phyloP scores from a whole-genome alignment of 2,113 vertebrate genomes.

The Oreochromis aureus region DNA sequence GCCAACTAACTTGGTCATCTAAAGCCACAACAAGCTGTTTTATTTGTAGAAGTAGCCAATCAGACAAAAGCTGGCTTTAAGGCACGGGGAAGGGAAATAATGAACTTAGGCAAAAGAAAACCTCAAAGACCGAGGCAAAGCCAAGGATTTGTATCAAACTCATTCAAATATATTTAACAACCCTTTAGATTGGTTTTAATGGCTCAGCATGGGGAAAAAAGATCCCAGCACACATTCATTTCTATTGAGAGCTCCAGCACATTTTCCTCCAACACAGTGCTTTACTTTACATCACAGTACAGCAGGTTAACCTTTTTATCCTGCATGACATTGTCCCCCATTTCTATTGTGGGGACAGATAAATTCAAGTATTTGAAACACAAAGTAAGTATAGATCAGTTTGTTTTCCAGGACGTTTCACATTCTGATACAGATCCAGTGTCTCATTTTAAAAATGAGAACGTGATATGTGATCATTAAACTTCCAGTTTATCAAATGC shows the following conservation, averaged over 20 bases:
- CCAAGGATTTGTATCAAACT: background rate
- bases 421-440: background rate
- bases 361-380: background rate
- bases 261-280: background rate
- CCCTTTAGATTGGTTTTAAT: background rate
- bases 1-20: background rate
- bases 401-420: background rate
- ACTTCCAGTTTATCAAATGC: background rate
- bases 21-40: background rate
- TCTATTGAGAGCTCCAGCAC: too few species aligned
- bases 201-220: accelerated
- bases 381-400: background rate
- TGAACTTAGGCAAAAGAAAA: background rate
- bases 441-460: background rate
- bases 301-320: background rate
- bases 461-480: background rate
- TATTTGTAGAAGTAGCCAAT: background rate
- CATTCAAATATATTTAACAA: background rate
- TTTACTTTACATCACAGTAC: background rate
- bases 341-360: background rate
- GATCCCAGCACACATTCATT: background rate
- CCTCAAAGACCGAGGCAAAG: background rate
- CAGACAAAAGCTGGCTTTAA: background rate
- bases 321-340: background rate
- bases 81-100: background rate